Percentiles rank a stretch among this genome's conserved stretches.
phyloP scores from a whole-genome alignment of 1,140 invertebrate genomes.

The Triops longicaudatus region DNA sequence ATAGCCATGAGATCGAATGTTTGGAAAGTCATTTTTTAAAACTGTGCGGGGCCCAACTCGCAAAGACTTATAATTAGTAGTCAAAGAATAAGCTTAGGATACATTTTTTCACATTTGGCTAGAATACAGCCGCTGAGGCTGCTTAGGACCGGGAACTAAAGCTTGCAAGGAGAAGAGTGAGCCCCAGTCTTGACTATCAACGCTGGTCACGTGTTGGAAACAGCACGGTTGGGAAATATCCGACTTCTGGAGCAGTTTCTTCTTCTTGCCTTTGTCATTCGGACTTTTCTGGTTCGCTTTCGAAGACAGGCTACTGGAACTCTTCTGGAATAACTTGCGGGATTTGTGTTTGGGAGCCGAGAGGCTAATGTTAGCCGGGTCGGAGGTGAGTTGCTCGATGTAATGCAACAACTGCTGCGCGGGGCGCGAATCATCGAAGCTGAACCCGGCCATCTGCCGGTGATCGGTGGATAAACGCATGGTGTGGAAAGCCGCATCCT shows the following conservation, averaged over 20 bases:
- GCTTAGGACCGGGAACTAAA: slow-evolving; percentile 38
- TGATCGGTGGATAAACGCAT: slow-evolving; percentile 67
- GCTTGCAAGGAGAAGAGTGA: slow-evolving; percentile 60
- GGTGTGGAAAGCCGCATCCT: slow-evolving; percentile 66
- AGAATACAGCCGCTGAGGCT: not conserved
- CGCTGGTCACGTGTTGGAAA: slow-evolving; percentile 74
- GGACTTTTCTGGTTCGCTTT: slow-evolving; percentile 29
- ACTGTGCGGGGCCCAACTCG: no score
- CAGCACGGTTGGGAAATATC: slow-evolving; percentile 80
- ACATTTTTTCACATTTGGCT: not conserved
- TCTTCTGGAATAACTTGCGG: slow-evolving; percentile 38
- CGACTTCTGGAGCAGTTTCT: slow-evolving; percentile 47
- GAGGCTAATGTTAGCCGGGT: slow-evolving; percentile 71
- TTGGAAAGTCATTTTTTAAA: not conserved
- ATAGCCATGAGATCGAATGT: not conserved
- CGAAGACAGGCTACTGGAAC: not conserved
- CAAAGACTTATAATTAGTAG: no score
- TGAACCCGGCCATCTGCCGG: slow-evolving; percentile 53
- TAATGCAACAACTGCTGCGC: slow-evolving; percentile 60
- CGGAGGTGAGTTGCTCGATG: slow-evolving; percentile 59
- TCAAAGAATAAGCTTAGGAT: no score
- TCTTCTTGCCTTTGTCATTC: slow-evolving; percentile 33
- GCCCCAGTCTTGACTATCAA: slow-evolving; percentile 57
- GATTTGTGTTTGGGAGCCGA: slow-evolving; percentile 53
- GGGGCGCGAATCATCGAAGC: slow-evolving; percentile 64